These are phyloP conservation scores for Valencia hispanica DNA, from an alignment of 2,797 vertebrate genomes.

Conservation along the genomic window DNA sequence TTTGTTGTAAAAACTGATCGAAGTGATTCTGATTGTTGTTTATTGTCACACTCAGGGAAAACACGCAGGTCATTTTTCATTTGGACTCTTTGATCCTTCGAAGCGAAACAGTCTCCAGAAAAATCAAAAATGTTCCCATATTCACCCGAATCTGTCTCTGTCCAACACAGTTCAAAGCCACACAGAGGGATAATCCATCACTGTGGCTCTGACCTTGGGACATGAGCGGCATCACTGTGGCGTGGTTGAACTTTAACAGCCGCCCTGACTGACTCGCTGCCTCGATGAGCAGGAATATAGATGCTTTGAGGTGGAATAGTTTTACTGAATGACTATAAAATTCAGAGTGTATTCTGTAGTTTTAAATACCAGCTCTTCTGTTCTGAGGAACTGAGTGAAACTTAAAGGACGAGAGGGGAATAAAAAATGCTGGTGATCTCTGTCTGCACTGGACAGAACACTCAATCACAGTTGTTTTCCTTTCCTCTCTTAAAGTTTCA, in stretches of 20 bases:
- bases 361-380: neutral
- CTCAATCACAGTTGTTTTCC: slow-evolving; percentile 42
- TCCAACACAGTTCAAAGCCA: slow-evolving; percentile 51
- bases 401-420: neutral
- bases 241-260: slow-evolving; percentile 40
- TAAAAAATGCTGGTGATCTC: slow-evolving; percentile 6
- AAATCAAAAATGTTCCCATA: slow-evolving; percentile 36
- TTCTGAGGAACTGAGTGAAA: neutral
- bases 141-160: slow-evolving; percentile 62
- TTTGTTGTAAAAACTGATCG: slow-evolving; percentile 15
- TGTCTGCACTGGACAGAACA: slow-evolving; percentile 4
- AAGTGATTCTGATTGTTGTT: slow-evolving; percentile 22
- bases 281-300: slow-evolving; percentile 22
- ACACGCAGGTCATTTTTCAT: slow-evolving; percentile 50
- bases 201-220: slow-evolving; percentile 67
- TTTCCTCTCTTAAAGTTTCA: slow-evolving; percentile 29
- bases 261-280: slow-evolving; percentile 10
- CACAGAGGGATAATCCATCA: slow-evolving; percentile 75
- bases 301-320: slow-evolving; percentile 21
- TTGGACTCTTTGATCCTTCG: slow-evolving; percentile 31
- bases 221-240: slow-evolving; percentile 46
- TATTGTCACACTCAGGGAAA: slow-evolving; percentile 32
- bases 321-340: neutral
- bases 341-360: neutral
- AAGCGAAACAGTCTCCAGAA: slow-evolving; percentile 25